phyloP scores from a whole-genome alignment of 2,888 invertebrate genomes.

The Rhingia campestris region DNA sequence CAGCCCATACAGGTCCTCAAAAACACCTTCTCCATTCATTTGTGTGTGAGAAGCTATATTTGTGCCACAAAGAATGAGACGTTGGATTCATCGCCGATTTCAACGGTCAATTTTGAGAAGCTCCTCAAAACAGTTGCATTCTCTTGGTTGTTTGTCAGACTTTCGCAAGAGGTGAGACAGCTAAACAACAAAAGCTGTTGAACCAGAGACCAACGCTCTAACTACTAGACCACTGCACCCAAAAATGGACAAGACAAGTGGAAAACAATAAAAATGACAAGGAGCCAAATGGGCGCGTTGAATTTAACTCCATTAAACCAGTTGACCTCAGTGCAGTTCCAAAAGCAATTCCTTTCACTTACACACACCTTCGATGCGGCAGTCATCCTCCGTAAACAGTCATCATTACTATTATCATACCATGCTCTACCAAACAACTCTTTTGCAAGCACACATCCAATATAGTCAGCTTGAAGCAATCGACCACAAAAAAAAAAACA shows the following conservation, averaged over 20 bases:
- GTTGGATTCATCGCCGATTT: too few relatives aligned
- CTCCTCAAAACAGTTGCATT: too few relatives aligned
- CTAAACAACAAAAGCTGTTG: too few relatives aligned
- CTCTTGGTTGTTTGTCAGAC: too few relatives aligned
- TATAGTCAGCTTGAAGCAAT: constrained; percentile 35
- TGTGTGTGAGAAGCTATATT: too few relatives aligned
- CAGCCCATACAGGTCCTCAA: too few relatives aligned
- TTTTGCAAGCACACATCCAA: constrained; percentile 17
- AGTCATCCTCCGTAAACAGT: constrained; percentile 1
- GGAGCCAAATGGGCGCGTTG: background rate
- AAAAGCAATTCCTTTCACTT: constrained; percentile 25
- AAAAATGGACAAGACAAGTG: background rate
- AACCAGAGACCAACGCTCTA: too few relatives aligned
- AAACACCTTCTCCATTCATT: too few relatives aligned
- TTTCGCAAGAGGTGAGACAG: background rate
- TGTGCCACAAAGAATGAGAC: too few relatives aligned
- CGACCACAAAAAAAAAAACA: constrained; percentile 14
- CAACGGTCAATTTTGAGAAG: too few relatives aligned
- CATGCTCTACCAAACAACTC: background rate
- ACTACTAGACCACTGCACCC: too few relatives aligned
- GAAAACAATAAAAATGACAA: background rate
- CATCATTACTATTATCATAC: constrained; percentile 16
- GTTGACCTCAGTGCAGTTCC: constrained; percentile 5
- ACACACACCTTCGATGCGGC: background rate
- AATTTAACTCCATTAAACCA: background rate